Conservation (phyloP, 2,888 invertebrate genomes). For the Eristalinus aeneus region DNA sequence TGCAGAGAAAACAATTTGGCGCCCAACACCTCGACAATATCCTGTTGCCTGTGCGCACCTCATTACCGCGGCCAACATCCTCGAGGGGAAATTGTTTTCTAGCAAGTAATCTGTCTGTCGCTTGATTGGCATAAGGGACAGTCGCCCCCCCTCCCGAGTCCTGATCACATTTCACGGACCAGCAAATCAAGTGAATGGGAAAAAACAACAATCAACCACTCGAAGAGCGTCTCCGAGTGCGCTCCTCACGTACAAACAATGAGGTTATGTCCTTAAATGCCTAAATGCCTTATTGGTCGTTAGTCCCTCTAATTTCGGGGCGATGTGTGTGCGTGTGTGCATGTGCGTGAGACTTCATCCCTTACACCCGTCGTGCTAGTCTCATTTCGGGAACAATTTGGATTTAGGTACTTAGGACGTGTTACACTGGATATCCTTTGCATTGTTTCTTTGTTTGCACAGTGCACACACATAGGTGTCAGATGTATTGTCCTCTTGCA, state of each 20-base stretch:
- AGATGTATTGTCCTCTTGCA: constrained; percentile 42
- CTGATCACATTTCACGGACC: constrained; percentile 65
- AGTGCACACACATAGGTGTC: constrained; percentile 27
- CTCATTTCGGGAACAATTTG: constrained; percentile 58
- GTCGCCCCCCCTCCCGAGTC: constrained; percentile 11
- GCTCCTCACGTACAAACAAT: constrained; percentile 3
- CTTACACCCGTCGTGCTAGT: constrained; percentile 43
- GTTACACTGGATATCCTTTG: constrained; percentile 28
- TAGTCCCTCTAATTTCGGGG: constrained; percentile 21
- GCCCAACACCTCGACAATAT: constrained; percentile 49
- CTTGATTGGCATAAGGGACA: constrained; percentile 24
- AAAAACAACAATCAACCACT: not conserved
- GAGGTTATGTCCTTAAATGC: constrained; percentile 43
- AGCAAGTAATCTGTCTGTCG: constrained; percentile 44
- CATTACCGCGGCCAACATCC: constrained; percentile 57
- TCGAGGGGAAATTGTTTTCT: constrained; percentile 62
- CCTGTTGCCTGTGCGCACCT: constrained; percentile 43
- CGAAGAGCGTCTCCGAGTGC: constrained; percentile 31
- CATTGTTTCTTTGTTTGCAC: not conserved
- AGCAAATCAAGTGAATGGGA: constrained; percentile 5
- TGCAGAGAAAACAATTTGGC: constrained; percentile 54
- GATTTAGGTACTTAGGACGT: constrained; percentile 62
- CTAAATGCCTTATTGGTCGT: constrained; percentile 58
- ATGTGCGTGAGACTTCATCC: not conserved
- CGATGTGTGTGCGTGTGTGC: not conserved